Evolutionary conservation across 2,888 invertebrate species (phyloP), one percentile per base, ranked within the genome.

Genomic region (Caenorhabditis afra): DNA sequence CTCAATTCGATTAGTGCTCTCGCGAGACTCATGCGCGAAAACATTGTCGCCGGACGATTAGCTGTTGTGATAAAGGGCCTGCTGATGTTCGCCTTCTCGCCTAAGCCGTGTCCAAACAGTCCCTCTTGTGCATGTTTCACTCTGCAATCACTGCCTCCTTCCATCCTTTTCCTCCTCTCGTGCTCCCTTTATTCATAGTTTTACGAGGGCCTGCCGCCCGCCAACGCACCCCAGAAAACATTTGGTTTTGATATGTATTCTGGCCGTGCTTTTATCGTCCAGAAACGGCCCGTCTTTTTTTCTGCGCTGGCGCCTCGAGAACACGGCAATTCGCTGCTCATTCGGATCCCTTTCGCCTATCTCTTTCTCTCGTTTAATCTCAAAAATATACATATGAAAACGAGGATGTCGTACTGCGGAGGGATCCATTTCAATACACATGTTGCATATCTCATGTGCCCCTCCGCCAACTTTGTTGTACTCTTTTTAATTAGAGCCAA

Each of bases 51-150:
- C 68, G 59, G 47, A 49, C 62, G 70, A 66, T 66, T 55, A 62
- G 57, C 20, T 41, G 41, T 70, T 70, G 53, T 71, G 71, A 71
- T 73, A 55, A 71, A 62, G 12, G 7, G 41, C 45, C 52, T 16
- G 20, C 37, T 18, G 50, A 20, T 53, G 53, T 53, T 53, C 53
- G 53, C 53, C 16, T 55, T 29, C 55, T 16, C 37, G 14, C 18
- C 22, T 73, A 73, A 73, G 55, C 73, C 73, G 50, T 73, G 44
- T 57, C 41, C 73, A 73, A 73, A 73, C 52, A 73, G 58, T 64
- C 44, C 7, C 29, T 29, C 29, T 29, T 7, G 3, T 29, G 29
- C 64, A 52, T 68, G 52, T 50, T 50, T 68, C 62, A 57, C 62
- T 64, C 73, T 55, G 61, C 70, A 70, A 70, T 61, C 71, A 55